phyloP scores from a whole-genome alignment of 2,797 vertebrate genomes.

The Heteromormyrus szaboi region DNA sequence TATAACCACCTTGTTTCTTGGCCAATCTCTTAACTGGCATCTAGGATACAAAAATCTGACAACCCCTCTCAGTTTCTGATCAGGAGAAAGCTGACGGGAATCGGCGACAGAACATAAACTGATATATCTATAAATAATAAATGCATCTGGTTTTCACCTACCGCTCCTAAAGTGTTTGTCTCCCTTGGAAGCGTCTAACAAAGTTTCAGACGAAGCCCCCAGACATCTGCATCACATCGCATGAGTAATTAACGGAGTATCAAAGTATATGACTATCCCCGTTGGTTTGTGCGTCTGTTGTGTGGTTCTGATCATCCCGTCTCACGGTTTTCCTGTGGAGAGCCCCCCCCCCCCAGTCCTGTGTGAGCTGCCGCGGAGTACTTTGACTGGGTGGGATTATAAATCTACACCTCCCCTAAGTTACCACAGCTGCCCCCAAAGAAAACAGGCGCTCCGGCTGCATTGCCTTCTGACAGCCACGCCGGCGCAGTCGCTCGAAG shows the following conservation, averaged over 20 bases:
- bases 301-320: constrained; percentile 66
- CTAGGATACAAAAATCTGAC: constrained; percentile 72
- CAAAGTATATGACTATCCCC: constrained; percentile 69
- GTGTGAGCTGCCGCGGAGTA: constrained; percentile 57
- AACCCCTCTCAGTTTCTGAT: constrained; percentile 72
- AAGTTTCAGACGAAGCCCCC: constrained; percentile 74
- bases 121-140: constrained; percentile 72
- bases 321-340: constrained; percentile 66
- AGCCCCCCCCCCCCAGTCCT: constrained; percentile 34
- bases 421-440: constrained; percentile 37
- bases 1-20: constrained; percentile 60
- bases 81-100: constrained; percentile 63
- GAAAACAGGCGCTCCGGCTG: constrained; percentile 48
- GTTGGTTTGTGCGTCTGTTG: constrained; percentile 69
- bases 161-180: constrained; percentile 75
- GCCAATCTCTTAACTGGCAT: constrained; percentile 69
- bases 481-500: constrained; percentile 46
- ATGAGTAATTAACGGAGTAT: constrained; percentile 79
- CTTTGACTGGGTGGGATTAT: constrained; percentile 74
- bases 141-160: constrained; percentile 76
- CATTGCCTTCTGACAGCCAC: constrained; percentile 66
- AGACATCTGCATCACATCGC: constrained; percentile 77
- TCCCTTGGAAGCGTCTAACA: constrained; percentile 70
- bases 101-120: constrained; percentile 67
- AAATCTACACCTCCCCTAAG: constrained; percentile 74